These are phyloP conservation scores for Actenoides lindsayi DNA, from an alignment of 2,113 vertebrate genomes.

Conservation along the genomic window DNA sequence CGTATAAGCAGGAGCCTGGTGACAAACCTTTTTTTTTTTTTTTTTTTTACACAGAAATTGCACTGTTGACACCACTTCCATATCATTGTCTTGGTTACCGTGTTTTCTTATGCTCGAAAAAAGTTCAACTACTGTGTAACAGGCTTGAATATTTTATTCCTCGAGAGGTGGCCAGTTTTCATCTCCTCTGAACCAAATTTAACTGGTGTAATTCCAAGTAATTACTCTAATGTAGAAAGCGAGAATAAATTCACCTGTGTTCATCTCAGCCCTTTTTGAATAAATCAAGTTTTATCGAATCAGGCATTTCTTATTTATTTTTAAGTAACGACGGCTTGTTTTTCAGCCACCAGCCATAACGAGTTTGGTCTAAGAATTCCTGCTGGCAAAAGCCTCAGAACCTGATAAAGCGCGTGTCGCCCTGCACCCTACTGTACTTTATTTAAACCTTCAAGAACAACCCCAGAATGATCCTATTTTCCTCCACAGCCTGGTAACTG, in stretches of 20 bases:
- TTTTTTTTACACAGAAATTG: not conserved
- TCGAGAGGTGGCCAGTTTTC: not conserved
- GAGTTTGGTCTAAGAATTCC: not conserved
- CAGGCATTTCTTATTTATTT: conserved; percentile 19
- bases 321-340: not conserved
- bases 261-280: conserved; percentile 26
- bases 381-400: not conserved
- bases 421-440: not conserved
- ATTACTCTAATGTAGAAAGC: not conserved
- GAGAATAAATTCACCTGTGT: not conserved
- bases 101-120: not conserved
- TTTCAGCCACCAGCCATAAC: not conserved
- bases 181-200: conserved; percentile 24
- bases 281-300: conserved; percentile 40
- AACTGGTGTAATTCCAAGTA: not conserved
- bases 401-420: not conserved
- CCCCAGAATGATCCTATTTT: not conserved
- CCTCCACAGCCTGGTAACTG: not conserved
- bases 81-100: not conserved
- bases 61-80: not conserved
- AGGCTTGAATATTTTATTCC: not conserved
- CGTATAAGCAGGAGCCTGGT: not conserved
- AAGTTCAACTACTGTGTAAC: not conserved
- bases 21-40: not conserved
- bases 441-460: not conserved